Conservation (phyloP, 2,797 vertebrate genomes). For the Takifugu ocellatus region DNA sequence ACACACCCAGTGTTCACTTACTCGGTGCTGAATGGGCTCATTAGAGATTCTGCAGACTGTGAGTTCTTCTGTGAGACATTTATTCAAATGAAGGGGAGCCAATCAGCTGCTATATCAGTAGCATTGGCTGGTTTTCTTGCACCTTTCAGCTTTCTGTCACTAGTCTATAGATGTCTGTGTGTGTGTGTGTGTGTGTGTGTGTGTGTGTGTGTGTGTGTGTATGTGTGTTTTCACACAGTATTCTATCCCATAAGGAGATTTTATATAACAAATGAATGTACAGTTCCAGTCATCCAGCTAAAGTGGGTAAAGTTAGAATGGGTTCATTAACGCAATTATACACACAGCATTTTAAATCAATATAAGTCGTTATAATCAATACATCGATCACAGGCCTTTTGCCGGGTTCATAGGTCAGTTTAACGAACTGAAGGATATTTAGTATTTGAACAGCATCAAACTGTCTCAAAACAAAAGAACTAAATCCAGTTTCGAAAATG, state of each 20-base stretch:
- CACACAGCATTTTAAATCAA: not conserved
- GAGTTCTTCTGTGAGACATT: conserved; percentile 42
- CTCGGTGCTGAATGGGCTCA: conserved; percentile 63
- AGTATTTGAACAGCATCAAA: no score
- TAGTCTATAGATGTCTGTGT: conserved; percentile 9
- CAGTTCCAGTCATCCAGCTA: no score
- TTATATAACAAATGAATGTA: not conserved
- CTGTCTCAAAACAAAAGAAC: no score
- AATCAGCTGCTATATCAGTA: conserved; percentile 18
- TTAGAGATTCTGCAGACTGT: conserved; percentile 61
- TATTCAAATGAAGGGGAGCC: conserved; percentile 49
- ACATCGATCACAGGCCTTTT: no score
- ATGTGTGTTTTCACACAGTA: no score
- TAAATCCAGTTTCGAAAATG: no score
- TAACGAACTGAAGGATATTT: no score
- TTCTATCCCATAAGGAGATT: not conserved
- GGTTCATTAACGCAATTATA: not conserved
- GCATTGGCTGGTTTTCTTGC: conserved; percentile 13
- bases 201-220: no score
- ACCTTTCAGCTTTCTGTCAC: conserved; percentile 15
- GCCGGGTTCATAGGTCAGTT: no score
- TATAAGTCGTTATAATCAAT: not conserved
- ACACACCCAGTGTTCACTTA: conserved; percentile 30
- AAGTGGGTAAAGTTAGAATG: no score
- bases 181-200: no score